Base-by-base conservation (phyloP, 1,140 invertebrate species). In the Calephelis virginiensis region DNA sequence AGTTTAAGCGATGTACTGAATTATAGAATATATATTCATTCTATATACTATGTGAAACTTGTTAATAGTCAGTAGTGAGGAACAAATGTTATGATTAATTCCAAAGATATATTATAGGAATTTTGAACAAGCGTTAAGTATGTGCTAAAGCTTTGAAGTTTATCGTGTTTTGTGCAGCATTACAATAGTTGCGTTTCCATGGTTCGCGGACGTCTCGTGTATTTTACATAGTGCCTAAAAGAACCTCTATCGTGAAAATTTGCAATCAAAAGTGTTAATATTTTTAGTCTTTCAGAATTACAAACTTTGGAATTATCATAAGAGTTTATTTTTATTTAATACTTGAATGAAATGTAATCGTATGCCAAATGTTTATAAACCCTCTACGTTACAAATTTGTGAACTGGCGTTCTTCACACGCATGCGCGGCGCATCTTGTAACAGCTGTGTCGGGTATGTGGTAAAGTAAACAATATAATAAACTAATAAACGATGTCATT, bases 91-190 rank as follows among this genome's bases (percentile, higher is more conserved):
- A 74, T 76, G 62, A 74, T 69, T 80, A 76, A 75, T 79, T 75
- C 80, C 75, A 84, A 86, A 83, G 76, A 81, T 68, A 69, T 43
- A 40, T 69, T 72, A 80, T 75, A 81, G 82, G 83, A 85, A 87
- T 87, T 89, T 86, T 89, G 85, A 86, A 87, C 85, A 89, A 86
- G 81, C 79, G 86, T 83, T 81, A n/a, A n/a, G n/a, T n/a, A 70
- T 82, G 80, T 82, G 79, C 78, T 78, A 56, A 56, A 28, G 17
- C 53, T 56, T 56, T 17, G 14, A 14, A 14, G 43, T 61, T n/a
- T 61, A 60, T 3, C 40, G 56, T 45, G 49, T 59, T 12, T 40
- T 61, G 37, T 28, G 14, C 37, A 38, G 14, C 37, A 38, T 46
- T 38, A 56, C n/a, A 43, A 60, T 14, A 37, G 38, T 53, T 63